Base-by-base conservation (phyloP, 2,797 vertebrate species). In the Ceyx erithaca region DNA sequence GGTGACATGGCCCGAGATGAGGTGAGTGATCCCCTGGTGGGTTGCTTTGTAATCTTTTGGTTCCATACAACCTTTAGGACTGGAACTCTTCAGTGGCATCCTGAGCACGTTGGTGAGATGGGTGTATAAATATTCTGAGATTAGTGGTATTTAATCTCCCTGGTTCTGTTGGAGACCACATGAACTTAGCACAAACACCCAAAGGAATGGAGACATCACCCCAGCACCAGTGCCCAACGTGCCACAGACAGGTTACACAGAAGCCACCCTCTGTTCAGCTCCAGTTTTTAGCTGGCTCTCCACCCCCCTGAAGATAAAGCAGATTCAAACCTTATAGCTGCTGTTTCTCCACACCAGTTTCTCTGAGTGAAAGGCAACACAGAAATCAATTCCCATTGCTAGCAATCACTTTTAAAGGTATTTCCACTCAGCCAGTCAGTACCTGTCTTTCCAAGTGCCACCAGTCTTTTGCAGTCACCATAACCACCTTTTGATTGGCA, bases 11-110 rank as follows among this genome's bases (percentile, higher is more conserved):
- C 95, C 49, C 92, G 51, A 72, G 95, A 96, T 23, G 97, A 99
- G 98, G 99, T 99, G 97, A 98, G 98, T 61, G 37, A 37, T 31
- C 43, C 20, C 17, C 5, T 35, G 49, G 26, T 48, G 48, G 9
- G 49, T 72, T 87, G 21, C 6, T 55, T 85, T 86, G 54, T 48
- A 78, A 4, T 25, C 25, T 28, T 87, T 59, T 61, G 37, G 7
- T 73, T 48, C 14, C 37, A 40, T 14, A 14, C 37, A 14, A 40
- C 37, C 37, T 35, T 73, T 80, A 49, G 72, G 49, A 90, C 59
- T 40, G 57, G 52, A 92, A 89, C 30, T 66, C 28, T 46, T 48
- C 7, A 71, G 40, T 58, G 41, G 40, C 25, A 73, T 22, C 62
- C 2, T 75, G 54, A 89, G 59, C 16, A 30, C 14, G 8, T 21